Base-by-base conservation (phyloP, 2,797 vertebrate species). In the Enteromius mattozi region DNA sequence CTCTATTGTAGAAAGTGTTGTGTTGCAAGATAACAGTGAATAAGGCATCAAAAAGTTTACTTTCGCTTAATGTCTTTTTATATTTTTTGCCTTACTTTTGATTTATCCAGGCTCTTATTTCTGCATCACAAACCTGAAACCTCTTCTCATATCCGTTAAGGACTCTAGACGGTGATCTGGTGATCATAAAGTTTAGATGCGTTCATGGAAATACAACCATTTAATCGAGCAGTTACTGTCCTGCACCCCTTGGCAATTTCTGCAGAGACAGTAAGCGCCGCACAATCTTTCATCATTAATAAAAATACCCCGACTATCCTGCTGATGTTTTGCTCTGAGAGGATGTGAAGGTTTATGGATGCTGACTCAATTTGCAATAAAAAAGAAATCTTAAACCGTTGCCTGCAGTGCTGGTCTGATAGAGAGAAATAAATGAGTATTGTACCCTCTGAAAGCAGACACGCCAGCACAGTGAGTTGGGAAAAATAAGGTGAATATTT, bases 261-360 rank as follows among this genome's bases (percentile, higher is more conserved):
- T 49, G 69, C 37, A 49, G 37, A 80, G 78, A 80, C 66, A 37
- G 76, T 78, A 75, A 24, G 68, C 35, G 42, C 74, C 54, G 47
- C 71, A 81, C 74, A 66, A 63, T 86, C 35, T 78, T 82, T 78
- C 68, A 75, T 24, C 75, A 89, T 91, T 90, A 86, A 91, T 93
- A 92, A 92, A 93, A 89, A 74, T 85, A 88, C 82, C 78, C 63
- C 54, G 71, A 69, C 86, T 82, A 86, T 88, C 84, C 85, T 84
- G 87, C 89, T 86, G 83, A 82, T 88, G 88, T 69, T 81, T 86
- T 85, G 85, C 90, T 88, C 90, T 88, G 86, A 87, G 88, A 89
- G 83, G 84, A 90, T 88, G 89, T 87, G 84, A 88, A 87, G 86
- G 88, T 90, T 93, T 93, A 92, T 89, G 85, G 89, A 80, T 76